These are phyloP conservation scores for Arion vulgaris DNA, from an alignment of 1,140 invertebrate species.

Conservation along the genomic window DNA sequence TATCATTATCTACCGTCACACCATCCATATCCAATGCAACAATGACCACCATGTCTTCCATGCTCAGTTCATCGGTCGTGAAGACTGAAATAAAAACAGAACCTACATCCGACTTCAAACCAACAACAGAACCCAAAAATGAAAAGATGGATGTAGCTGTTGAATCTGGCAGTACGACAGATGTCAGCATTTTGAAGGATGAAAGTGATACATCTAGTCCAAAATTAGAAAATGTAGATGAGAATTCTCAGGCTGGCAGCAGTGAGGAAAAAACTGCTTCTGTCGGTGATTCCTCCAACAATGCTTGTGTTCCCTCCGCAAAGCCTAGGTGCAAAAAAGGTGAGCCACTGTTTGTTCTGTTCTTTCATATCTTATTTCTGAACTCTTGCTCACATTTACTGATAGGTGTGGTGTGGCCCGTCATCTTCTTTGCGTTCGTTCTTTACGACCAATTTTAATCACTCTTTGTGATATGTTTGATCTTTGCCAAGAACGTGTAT, in stretches of 20 bases:
- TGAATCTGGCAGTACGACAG: constrained; percentile 51
- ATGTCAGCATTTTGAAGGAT: constrained; percentile 46
- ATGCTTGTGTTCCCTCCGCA: too few species aligned
- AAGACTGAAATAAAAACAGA: constrained; percentile 26
- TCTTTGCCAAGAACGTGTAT: too few species aligned
- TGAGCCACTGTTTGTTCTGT: too few species aligned
- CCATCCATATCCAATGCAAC: constrained; percentile 61
- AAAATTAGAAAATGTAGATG: constrained; percentile 42
- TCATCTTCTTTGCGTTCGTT: too few species aligned
- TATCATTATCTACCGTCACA: constrained; percentile 32
- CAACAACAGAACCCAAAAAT: constrained; percentile 52
- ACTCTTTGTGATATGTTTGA: too few species aligned
- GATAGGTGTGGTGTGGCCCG: too few species aligned
- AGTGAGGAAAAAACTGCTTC: constrained; percentile 40
- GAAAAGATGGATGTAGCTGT: constrained; percentile 50
- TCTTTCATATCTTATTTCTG: too few species aligned
- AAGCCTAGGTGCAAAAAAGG: constrained; percentile 28
- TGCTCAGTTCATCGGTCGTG: neutral
- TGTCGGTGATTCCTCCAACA: constrained; percentile 15
- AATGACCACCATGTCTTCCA: constrained; percentile 14
- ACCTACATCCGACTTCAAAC: constrained; percentile 30
- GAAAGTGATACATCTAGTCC: constrained; percentile 45
- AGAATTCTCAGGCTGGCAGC: constrained; percentile 48
- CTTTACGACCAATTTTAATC: too few species aligned
- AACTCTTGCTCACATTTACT: too few species aligned